Conservation (phyloP, 2,888 invertebrate genomes). For the Dolichopus griseipennis region DNA sequence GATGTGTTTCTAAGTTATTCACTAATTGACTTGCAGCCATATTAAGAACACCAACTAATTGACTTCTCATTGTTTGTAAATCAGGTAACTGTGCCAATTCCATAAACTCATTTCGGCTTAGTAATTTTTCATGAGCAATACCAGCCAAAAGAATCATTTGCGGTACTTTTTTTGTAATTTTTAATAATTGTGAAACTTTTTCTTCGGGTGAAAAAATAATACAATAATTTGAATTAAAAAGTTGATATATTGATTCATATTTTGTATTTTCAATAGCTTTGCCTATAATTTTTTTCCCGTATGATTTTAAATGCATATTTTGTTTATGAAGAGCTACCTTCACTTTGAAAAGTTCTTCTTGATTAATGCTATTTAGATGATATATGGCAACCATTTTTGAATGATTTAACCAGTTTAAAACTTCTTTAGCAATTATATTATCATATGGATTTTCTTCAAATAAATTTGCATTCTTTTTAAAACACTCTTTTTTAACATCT, state of each 20-base stretch:
- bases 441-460: constrained; percentile 58
- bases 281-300: constrained; percentile 55
- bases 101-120: constrained; percentile 61
- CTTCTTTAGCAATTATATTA: constrained; percentile 61
- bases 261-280: constrained; percentile 58
- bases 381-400: constrained; percentile 64
- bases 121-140: constrained; percentile 59
- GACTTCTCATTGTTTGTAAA: constrained; percentile 56
- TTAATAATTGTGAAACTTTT: constrained; percentile 52
- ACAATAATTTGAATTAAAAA: constrained; percentile 56
- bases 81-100: constrained; percentile 57
- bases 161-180: constrained; percentile 60
- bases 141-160: constrained; percentile 66
- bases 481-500: constrained; percentile 49
- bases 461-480: constrained; percentile 27
- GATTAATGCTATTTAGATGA: constrained; percentile 62
- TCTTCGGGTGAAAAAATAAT: constrained; percentile 63
- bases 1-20: constrained; percentile 58
- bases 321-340: constrained; percentile 54
- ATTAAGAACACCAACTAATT: constrained; percentile 60
- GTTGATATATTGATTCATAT: constrained; percentile 56
- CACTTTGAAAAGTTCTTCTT: constrained; percentile 56
- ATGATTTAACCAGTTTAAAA: constrained; percentile 58
- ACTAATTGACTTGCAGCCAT: constrained; percentile 56
- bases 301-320: constrained; percentile 60